Conservation (phyloP, 1,140 invertebrate species). For the Zaprionus tsacasi region DNA sequence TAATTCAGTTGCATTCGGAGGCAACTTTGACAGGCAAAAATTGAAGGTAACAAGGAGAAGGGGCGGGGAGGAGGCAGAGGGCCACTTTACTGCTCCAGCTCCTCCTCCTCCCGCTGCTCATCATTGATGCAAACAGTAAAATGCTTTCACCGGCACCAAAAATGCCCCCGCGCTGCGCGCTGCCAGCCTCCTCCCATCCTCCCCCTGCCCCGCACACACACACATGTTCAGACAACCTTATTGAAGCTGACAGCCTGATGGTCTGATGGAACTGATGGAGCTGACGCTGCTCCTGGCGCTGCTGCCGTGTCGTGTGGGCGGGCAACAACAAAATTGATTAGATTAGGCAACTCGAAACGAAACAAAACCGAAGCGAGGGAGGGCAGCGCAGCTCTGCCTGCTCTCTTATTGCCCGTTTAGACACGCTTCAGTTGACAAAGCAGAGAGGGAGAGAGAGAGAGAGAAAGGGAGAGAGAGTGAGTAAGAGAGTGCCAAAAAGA, state of each 20-base stretch:
- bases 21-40: not conserved
- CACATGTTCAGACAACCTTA: conserved; percentile 78
- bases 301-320: conserved; percentile 37
- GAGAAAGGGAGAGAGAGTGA: not conserved
- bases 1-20: conserved; percentile 10
- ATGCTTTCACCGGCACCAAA: conserved; percentile 66
- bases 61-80: not conserved
- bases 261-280: not conserved
- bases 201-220: conserved; percentile 55
- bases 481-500: not conserved
- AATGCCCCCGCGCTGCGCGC: not conserved
- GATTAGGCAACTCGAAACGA: conserved; percentile 62
- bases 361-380: conserved; percentile 32
- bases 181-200: not conserved
- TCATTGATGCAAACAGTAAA: conserved; percentile 80
- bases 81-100: conserved; percentile 37
- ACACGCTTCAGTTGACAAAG: conserved; percentile 40
- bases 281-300: conserved; percentile 17
- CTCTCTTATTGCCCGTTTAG: conserved; percentile 34
- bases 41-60: not conserved
- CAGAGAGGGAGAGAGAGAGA: not conserved
- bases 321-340: conserved; percentile 70
- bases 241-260: conserved; percentile 66
- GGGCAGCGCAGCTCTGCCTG: too few species aligned
- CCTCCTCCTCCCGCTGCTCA: conserved; percentile 33